Evolutionary conservation across 2,888 invertebrate species (phyloP).

Genomic region (Rotaria socialis): DNA sequence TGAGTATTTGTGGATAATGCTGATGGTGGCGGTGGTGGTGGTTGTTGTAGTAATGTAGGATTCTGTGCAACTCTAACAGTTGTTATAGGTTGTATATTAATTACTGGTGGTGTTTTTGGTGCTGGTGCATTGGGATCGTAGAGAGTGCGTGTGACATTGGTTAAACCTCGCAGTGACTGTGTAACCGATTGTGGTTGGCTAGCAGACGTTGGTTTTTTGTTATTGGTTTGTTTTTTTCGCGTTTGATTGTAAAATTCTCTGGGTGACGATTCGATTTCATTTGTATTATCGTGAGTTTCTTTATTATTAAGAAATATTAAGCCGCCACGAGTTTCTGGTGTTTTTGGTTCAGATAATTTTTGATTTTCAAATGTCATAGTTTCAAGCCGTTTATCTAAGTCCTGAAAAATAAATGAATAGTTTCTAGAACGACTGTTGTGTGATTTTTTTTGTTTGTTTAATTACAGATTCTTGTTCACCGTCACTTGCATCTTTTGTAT

Average conservation of each 20-base stretch:
- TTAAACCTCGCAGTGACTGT: constrained; percentile 1
- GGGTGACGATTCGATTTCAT: neutral
- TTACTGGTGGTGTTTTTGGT: neutral
- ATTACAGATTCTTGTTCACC: neutral
- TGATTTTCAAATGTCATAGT: constrained; percentile 35
- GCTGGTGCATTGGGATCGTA: constrained; percentile 27
- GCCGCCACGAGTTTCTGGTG: neutral
- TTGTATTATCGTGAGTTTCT: neutral
- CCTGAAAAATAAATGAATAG: neutral
- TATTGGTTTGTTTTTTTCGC: neutral
- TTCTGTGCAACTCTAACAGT: neutral
- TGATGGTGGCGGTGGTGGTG: neutral
- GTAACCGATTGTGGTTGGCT: neutral
- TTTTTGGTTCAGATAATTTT: neutral
- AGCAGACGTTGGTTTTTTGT: neutral
- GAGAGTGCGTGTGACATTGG: neutral
- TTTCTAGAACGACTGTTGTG: no score
- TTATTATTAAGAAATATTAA: constrained; percentile 24
- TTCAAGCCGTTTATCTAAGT: neutral
- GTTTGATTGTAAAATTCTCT: neutral
- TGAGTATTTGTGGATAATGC: neutral
- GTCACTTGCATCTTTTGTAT: neutral
- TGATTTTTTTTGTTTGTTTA: no score
- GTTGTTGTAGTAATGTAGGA: neutral
- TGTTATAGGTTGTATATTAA: neutral